These are phyloP conservation scores for Argyrosomus regius DNA, from an alignment of 2,797 vertebrate genomes.

Conservation along the genomic window DNA sequence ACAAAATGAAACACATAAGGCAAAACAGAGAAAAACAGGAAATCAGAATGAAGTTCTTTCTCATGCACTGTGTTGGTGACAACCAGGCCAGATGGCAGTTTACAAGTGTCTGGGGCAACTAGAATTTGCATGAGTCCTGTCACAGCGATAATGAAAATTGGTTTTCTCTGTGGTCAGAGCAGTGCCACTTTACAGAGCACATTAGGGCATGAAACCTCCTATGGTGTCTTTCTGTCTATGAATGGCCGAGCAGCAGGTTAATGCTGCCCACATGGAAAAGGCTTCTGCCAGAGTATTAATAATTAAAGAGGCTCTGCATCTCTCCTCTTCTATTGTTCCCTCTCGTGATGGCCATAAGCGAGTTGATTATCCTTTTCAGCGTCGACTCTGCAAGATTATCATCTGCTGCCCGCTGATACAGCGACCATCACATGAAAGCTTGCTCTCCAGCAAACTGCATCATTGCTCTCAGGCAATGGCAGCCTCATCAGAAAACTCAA, in stretches of 20 bases:
- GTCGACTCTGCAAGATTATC: constrained; percentile 76
- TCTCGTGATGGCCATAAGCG: constrained; percentile 75
- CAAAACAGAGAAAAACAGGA: constrained; percentile 51
- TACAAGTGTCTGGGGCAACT: constrained; percentile 61
- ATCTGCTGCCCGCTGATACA: constrained; percentile 81
- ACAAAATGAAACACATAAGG: constrained; percentile 43
- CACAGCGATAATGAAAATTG: constrained; percentile 74
- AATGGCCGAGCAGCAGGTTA: constrained; percentile 80
- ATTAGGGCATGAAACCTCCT: constrained; percentile 71
- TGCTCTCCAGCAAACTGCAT: constrained; percentile 72
- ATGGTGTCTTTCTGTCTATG: constrained; percentile 63
- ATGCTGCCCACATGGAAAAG: constrained; percentile 68
- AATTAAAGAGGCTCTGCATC: constrained; percentile 80
- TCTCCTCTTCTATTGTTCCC: constrained; percentile 62
- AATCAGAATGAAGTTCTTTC: constrained; percentile 57
- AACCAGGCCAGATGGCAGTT: constrained; percentile 68
- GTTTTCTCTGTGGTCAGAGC: constrained; percentile 67
- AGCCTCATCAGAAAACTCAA: constrained; percentile 68
- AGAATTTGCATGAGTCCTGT: constrained; percentile 66
- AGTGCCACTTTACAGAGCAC: constrained; percentile 67
- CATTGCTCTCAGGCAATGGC: constrained; percentile 74
- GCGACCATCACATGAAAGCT: constrained; percentile 71
- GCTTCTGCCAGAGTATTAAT: constrained; percentile 77
- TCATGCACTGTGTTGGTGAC: constrained; percentile 58
- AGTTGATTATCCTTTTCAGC: constrained; percentile 83